A percentile compares a stretch with the other conserved stretches of the same genome.
These are phyloP conservation scores for Phoenicopterus ruber DNA, from an alignment of 2,113 vertebrate species.

Conservation along the genomic window DNA sequence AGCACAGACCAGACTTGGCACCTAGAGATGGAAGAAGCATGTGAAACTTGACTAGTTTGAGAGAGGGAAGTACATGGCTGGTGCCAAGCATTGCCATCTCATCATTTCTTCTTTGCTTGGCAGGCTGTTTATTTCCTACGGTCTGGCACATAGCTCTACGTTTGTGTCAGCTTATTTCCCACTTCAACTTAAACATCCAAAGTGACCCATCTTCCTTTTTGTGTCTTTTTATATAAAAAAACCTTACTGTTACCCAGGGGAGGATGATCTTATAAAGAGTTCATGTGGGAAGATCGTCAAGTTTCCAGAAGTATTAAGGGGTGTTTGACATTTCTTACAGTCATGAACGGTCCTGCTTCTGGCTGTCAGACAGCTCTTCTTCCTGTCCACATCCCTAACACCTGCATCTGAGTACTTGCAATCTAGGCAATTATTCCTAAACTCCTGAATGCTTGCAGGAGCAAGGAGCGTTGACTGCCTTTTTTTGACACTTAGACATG, in stretches of 20 bases:
- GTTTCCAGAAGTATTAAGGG: neutral
- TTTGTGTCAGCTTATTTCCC: slow-evolving; percentile 2
- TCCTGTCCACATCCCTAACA: neutral
- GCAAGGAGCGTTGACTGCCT: neutral
- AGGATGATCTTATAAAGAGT: neutral
- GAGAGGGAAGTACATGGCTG: neutral
- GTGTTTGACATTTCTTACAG: neutral
- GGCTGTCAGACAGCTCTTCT: neutral
- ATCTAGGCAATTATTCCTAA: neutral
- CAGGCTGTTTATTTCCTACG: slow-evolving; percentile 6
- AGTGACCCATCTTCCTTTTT: slow-evolving; percentile 15
- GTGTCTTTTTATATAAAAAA: neutral
- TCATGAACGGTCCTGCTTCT: neutral
- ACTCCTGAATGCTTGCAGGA: neutral
- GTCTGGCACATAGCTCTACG: neutral
- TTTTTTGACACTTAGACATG: neutral
- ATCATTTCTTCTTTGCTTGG: neutral
- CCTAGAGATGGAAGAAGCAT: neutral
- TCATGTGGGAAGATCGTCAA: neutral
- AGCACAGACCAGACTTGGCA: neutral
- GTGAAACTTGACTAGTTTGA: neutral
- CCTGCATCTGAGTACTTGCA: neutral
- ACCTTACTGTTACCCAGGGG: neutral
- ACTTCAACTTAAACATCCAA: neutral
- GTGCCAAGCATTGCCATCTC: neutral